Evolutionary conservation across 1,140 invertebrate species (phyloP), one percentile per base, ranked within the genome.

Genomic region (Aphidius ervi): DNA sequence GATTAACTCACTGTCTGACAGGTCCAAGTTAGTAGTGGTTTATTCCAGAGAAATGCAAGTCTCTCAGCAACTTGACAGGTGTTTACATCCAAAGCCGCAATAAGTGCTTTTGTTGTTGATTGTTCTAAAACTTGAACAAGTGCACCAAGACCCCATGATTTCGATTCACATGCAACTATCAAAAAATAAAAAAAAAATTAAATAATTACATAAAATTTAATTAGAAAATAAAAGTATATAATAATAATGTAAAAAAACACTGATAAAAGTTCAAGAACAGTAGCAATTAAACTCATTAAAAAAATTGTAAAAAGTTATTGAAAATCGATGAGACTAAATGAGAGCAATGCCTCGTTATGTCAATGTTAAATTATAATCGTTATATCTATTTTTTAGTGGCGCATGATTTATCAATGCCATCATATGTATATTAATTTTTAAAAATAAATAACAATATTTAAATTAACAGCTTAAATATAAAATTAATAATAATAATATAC

Each of bases 21-120:
- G 46, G 76, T 81, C 80, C 79, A 82, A 16, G 80, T 81, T 58
- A 82, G 65, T 10, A 82, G 67, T 7, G 76, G 75, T 60, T 81
- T 80, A 45, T 77, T 78, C 77, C 80, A 80, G 46, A 80, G 71
- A 62, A 75, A 71, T 37, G 79, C 78, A 53, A 82, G 72, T 63
- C 76, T 74, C 1, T 73, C 73, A 8, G 76, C 74, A 16, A 80
- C 72, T 49, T 82, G 79, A 63, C 80, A 82, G 58, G 74, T 76
- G 54, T 74, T 74, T 40, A 71, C 71, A 63, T 81, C 77, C 20
- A 82, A 69, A n/a, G 74, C 72, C 20, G 79, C 80, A 59, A 82
- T 77, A 61, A 82, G 68, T 20, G 79, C 78, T 58, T 70, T 77
- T n/a, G 79, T 77, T 40, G 71, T 67, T 45, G 68, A 70, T 58